Percentiles rank a stretch among this genome's conserved stretches.
These are phyloP conservation scores for Pachypanchax playfairii DNA, from an alignment of 2,113 vertebrate genomes.

Conservation along the genomic window DNA sequence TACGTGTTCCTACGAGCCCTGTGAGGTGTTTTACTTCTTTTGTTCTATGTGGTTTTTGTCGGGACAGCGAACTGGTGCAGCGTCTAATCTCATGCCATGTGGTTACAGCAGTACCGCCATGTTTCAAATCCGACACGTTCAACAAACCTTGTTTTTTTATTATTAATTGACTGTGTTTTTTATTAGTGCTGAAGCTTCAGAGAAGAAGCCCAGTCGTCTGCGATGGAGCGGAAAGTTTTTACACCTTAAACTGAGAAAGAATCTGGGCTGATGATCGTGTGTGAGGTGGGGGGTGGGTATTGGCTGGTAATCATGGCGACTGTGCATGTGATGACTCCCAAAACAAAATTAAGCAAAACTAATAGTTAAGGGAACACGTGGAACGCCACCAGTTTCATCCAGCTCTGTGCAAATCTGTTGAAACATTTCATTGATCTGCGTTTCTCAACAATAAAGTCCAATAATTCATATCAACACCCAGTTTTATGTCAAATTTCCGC, in stretches of 20 bases:
- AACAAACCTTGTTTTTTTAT: slow-evolving; percentile 25
- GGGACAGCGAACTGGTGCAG: slow-evolving; percentile 63
- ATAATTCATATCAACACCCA: slow-evolving; percentile 47
- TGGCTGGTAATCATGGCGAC: slow-evolving; percentile 55
- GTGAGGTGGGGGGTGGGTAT: slow-evolving; percentile 29
- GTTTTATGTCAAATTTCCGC: slow-evolving; percentile 48
- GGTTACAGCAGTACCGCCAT: slow-evolving; percentile 73
- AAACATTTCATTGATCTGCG: slow-evolving; percentile 39
- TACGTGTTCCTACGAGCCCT: slow-evolving; percentile 81
- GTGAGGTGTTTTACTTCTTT: no score
- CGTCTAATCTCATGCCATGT: slow-evolving; percentile 86
- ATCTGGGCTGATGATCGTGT: no score
- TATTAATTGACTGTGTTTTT: slow-evolving; percentile 13
- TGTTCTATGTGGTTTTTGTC: slow-evolving; percentile 64
- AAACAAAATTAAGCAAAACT: neutral
- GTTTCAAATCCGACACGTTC: slow-evolving; percentile 38
- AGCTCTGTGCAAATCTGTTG: slow-evolving; percentile 67
- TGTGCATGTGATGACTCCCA: slow-evolving; percentile 47
- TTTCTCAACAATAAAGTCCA: slow-evolving; percentile 51
- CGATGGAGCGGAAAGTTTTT: slow-evolving; percentile 53
- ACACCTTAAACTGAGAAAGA: slow-evolving; percentile 52
- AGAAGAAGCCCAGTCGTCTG: slow-evolving; percentile 39
- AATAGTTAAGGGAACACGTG: neutral
- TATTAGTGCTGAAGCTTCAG: slow-evolving; percentile 24
- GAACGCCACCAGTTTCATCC: slow-evolving; percentile 41